A percentile compares a stretch with the other conserved stretches of the same genome.
These are phyloP conservation scores for Cantharis rufa DNA, from an alignment of 2,888 invertebrate species.

Conservation along the genomic window DNA sequence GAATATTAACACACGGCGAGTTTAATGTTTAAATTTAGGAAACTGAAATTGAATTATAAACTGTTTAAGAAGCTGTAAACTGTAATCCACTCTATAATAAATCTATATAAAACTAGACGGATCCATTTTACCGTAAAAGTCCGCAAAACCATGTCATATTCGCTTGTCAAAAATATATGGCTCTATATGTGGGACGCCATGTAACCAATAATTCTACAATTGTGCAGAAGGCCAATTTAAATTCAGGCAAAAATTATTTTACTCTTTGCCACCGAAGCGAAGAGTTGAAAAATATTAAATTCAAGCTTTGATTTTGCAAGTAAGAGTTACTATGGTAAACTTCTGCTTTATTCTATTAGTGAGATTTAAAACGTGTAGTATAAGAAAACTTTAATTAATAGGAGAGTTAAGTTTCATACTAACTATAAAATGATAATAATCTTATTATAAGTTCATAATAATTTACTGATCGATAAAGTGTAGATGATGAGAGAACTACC, in stretches of 20 bases:
- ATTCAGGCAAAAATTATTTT: not conserved
- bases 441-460: not conserved
- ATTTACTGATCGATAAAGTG: not conserved
- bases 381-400: not conserved
- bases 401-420: not conserved
- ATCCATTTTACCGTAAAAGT: not conserved
- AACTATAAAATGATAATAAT: not conserved
- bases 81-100: not conserved
- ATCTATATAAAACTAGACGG: not conserved
- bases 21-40: not conserved
- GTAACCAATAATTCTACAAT: not conserved
- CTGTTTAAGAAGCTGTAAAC: not conserved
- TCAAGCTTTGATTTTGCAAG: not conserved
- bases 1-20: not conserved
- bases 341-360: not conserved
- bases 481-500: not conserved
- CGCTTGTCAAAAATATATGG: not conserved
- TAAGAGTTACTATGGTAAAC: not conserved
- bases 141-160: not conserved
- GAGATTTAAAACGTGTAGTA: not conserved
- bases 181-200: not conserved
- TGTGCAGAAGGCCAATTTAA: not conserved
- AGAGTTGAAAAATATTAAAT: not conserved
- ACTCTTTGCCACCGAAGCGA: not conserved
- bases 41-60: not conserved